phyloP scores from a whole-genome alignment of 2,113 vertebrate species.

The Podiceps cristatus region DNA sequence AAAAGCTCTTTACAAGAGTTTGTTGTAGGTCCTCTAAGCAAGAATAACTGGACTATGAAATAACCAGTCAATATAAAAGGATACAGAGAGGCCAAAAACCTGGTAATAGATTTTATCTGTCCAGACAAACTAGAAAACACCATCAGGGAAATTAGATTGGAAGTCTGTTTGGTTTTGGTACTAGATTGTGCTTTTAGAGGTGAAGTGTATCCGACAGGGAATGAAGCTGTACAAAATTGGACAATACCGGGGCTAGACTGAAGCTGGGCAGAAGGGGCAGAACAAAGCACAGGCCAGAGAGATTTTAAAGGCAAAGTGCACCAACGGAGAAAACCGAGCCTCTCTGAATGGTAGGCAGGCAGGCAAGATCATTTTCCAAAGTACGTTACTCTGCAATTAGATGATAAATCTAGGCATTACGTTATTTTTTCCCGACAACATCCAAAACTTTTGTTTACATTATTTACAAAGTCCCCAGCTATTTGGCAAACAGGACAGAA shows the following conservation, averaged over 20 bases:
- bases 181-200: background rate
- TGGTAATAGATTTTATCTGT: background rate
- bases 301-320: background rate
- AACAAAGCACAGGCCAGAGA: background rate
- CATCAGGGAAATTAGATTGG: background rate
- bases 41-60: background rate
- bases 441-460: background rate
- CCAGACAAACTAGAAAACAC: background rate
- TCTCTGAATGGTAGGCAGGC: background rate
- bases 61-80: background rate
- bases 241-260: background rate
- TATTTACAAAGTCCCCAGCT: slow-evolving; percentile 24
- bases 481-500: slow-evolving; percentile 38
- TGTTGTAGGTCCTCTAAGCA: background rate
- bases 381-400: background rate
- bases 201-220: background rate
- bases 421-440: background rate
- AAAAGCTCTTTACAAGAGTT: background rate
- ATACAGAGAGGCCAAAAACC: background rate
- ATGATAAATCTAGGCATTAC: background rate
- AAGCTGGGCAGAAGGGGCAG: background rate
- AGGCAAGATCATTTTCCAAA: background rate
- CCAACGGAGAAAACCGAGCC: background rate
- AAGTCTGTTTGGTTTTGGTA: background rate
- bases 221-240: background rate